Percentiles rank a stretch among this genome's conserved stretches.
phyloP scores from a whole-genome alignment of 2,797 vertebrate species.

The Harpagifer antarcticus region DNA sequence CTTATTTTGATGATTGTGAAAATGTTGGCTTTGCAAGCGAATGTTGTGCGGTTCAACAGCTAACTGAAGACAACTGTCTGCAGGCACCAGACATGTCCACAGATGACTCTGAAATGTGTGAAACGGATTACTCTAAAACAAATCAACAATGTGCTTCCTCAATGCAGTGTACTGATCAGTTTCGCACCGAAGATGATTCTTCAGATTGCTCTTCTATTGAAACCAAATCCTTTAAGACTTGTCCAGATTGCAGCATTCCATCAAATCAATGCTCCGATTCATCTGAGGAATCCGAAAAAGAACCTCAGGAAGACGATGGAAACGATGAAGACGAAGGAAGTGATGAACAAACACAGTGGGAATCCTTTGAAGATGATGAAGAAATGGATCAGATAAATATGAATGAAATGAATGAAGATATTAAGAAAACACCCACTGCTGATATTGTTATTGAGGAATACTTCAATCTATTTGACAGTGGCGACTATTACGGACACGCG shows the following conservation, averaged over 20 bases:
- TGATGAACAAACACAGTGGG: conserved; percentile 75
- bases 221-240: conserved; percentile 78
- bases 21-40: conserved; percentile 22
- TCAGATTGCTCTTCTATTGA: conserved; percentile 78
- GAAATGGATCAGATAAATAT: conserved; percentile 28
- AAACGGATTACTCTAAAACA: conserved; percentile 20
- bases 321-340: not conserved
- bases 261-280: conserved; percentile 64
- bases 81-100: not conserved
- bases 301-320: conserved; percentile 55
- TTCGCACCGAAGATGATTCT: conserved; percentile 60
- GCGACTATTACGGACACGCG: conserved; percentile 37
- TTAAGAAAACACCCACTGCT: conserved; percentile 27
- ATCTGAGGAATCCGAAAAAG: conserved; percentile 75
- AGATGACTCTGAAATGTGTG: conserved; percentile 18
- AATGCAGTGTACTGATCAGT: conserved; percentile 41
- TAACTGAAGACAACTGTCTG: conserved; percentile 28
- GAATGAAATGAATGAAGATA: conserved; percentile 8
- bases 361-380: conserved; percentile 74
- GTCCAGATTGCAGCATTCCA: conserved; percentile 60
- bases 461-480: conserved; percentile 77
- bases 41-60: conserved; percentile 14
- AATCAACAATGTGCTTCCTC: conserved; percentile 30
- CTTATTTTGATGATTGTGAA: conserved; percentile 42
- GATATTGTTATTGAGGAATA: conserved; percentile 60